Percentiles rank a stretch among this genome's conserved stretches.
Conservation (phyloP, 2,888 invertebrate genomes). For the Microplitis deprimator region DNA sequence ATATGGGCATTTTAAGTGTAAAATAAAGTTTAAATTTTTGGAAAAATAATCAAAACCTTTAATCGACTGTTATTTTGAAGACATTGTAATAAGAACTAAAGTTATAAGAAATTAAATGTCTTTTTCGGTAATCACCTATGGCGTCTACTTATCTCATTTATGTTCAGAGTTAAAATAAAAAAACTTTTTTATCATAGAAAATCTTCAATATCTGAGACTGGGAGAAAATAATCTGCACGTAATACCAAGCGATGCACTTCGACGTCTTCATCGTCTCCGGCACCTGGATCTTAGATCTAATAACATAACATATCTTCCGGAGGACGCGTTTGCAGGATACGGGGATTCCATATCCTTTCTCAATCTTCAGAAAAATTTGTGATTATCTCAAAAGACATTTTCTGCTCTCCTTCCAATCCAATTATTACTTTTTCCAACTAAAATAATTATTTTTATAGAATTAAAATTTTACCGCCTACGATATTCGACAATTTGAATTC, state of each 20-base stretch:
- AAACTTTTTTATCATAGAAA: slow-evolving; percentile 75
- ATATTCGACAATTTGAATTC: slow-evolving; percentile 92
- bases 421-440: slow-evolving; percentile 1
- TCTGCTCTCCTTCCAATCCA: slow-evolving; percentile 17
- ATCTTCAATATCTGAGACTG: slow-evolving; percentile 89
- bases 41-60: too few relatives aligned
- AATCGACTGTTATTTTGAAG: too few relatives aligned
- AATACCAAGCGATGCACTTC: slow-evolving; percentile 88
- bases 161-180: too few relatives aligned
- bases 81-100: too few relatives aligned
- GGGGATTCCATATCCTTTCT: slow-evolving; percentile 94
- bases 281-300: slow-evolving; percentile 91
- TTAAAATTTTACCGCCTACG: slow-evolving; percentile 85
- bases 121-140: too few relatives aligned
- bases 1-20: background rate
- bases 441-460: slow-evolving; percentile 73
- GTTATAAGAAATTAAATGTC: too few relatives aligned
- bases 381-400: slow-evolving; percentile 50
- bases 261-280: slow-evolving; percentile 87
- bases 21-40: too few relatives aligned
- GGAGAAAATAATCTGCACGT: slow-evolving; percentile 90
- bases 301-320: slow-evolving; percentile 86
- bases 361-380: slow-evolving; percentile 93
- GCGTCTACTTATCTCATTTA: too few relatives aligned
- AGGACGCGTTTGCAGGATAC: slow-evolving; percentile 90